Base-by-base conservation (phyloP, 2,888 invertebrate genomes). In the Rhyacophila evoluta region DNA sequence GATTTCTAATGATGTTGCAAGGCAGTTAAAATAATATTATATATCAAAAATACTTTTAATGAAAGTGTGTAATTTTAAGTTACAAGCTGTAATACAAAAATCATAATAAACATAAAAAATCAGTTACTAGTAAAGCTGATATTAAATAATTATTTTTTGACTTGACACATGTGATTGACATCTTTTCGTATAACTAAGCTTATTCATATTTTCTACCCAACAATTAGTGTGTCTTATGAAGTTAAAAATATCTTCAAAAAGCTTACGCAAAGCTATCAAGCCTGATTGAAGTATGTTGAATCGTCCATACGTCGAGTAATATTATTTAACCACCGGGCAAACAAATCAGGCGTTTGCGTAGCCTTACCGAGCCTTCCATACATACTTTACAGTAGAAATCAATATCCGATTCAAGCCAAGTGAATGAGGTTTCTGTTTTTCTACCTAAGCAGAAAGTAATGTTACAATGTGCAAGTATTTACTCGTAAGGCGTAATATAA, bases 341-440 rank as follows among this genome's bases (percentile, higher is more conserved):
- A 55, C 55, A 55, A 55, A 55, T 55, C 55, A 55, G 8, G 25
- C 19, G 8, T 55, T 55, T 55, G 55, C 19, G 55, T 19, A 19
- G 55, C 55, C 55, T 12, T 55, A 12, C 19, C 55, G 0, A 55
- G 55, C 25, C 19, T 55, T 55, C 55, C 8, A 25, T 55, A 25
- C 29, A 33, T 55, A 55, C 55, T 55, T 55, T 41, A 8, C 55
- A 55, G 55, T 8, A 19, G 55, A 55, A 55, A 55, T 55, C 55
- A 55, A 55, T 55, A 55, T 8, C 25, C 55, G 55, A 8, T 55
- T 55, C 19, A 8, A 19, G 55, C 19, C 15, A 55, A 55, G 6
- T 5, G 55, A 55, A 55, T 55, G 10, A 25, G 25, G 41, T 41
- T 15, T 15, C 15, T 4, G 41, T 41, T 5, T 41, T 41, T 39